A percentile compares a stretch with the other conserved stretches of the same genome.
phyloP scores from a whole-genome alignment of 2,797 vertebrate genomes.

The Adrianichthys oophorus region DNA sequence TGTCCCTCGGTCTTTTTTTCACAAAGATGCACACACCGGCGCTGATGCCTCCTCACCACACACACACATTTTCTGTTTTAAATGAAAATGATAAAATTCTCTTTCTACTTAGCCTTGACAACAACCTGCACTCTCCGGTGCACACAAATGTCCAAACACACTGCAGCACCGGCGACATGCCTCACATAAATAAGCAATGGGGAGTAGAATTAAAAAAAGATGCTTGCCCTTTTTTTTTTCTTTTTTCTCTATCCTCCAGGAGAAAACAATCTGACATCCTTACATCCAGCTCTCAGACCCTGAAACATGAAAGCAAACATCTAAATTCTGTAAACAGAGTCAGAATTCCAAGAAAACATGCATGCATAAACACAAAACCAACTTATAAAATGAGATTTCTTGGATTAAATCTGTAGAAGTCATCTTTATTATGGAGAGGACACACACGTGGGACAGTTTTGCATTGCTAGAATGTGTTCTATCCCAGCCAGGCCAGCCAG shows the following conservation, averaged over 20 bases:
- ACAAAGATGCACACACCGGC: slow-evolving; percentile 23
- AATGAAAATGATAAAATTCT: slow-evolving; percentile 72
- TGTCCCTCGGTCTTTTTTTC: slow-evolving; percentile 47
- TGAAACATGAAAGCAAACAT: background rate
- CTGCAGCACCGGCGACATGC: slow-evolving; percentile 37
- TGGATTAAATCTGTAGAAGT: background rate
- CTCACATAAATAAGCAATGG: slow-evolving; percentile 62
- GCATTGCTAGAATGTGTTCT: background rate
- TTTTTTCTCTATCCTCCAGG: background rate
- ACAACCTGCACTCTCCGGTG: slow-evolving; percentile 43
- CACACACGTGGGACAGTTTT: background rate
- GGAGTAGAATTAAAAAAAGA: slow-evolving; percentile 17
- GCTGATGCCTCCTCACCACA: background rate
- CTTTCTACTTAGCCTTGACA: slow-evolving; percentile 70
- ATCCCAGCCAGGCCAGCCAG: background rate
- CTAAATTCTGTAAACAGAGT: background rate
- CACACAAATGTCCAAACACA: slow-evolving; percentile 35
- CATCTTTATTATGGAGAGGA: slow-evolving; percentile 6
- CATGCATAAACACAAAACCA: background rate
- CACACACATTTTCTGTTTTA: slow-evolving; percentile 44
- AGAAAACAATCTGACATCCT: slow-evolving; percentile 2
- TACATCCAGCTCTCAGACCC: slow-evolving; percentile 1
- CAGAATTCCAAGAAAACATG: slow-evolving; percentile 1
- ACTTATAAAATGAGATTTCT: background rate
- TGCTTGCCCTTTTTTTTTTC: slow-evolving; percentile 1